Evolutionary conservation across 2,888 invertebrate genomes (phyloP), one percentile per base, ranked within the genome.

Genomic region (Habrosyne pyritoides): DNA sequence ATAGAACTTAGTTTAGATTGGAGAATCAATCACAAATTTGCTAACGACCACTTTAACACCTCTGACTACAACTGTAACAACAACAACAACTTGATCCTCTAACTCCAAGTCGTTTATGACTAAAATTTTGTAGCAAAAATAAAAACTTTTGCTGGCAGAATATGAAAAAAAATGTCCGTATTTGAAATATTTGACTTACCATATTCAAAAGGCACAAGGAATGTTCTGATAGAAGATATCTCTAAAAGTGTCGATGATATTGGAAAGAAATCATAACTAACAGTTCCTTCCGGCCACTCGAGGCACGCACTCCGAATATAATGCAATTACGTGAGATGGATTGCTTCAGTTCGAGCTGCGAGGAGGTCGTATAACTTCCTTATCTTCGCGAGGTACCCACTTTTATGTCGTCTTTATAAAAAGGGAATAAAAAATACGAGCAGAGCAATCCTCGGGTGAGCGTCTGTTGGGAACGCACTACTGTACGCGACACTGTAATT

Each of bases 271-370:
- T 74, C 73, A 73, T 76, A 76, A 75, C 73, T 75, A 72, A 73
- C 73, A 68, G 68, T 72, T 71, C 75, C 71, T 77, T 69, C 69
- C 67, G 70, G 74, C 71, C 71, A 70, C 71, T 75, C 69, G 73
- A 71, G 71, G 67, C 74, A 78, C 77, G 79, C 79, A 83, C 76
- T 76, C 64, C 69, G 80, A 83, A 84, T 82, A 83, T 86, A 85
- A 86, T 83, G 84, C 83, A 86, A 86, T 86, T 86, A 85, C 83
- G 73, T 69, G 81, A 81, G 83, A 85, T 83, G 81, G 85, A 86
- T 85, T 80, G 83, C 79, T 71, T 61, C 73, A 73, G 75, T 77
- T 83, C 74, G 79, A 81, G 76, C 75, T 70, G 75, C 70, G 77
- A 73, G 69, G 66, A 75, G 69, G 70, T 73, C 75, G 75, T 77